phyloP scores from a whole-genome alignment of 2,113 vertebrate species.

The Callipepla californica region DNA sequence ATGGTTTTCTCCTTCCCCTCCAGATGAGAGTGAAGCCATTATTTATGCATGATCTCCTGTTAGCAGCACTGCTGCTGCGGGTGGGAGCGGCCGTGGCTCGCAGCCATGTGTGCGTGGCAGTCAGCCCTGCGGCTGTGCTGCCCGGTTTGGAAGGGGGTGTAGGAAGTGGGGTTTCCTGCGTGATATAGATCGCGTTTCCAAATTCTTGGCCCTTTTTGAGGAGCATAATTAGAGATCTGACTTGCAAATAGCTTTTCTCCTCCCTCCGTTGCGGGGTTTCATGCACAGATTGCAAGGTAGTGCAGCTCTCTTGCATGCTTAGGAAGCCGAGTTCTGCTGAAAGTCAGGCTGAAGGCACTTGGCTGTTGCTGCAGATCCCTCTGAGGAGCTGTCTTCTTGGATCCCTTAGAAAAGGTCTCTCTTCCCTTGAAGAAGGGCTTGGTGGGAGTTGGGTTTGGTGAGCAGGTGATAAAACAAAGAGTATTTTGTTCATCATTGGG shows the following conservation, averaged over 20 bases:
- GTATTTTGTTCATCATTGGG: not conserved
- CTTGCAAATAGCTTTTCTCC: not conserved
- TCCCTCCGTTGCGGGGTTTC: not conserved
- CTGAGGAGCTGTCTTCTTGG: not conserved
- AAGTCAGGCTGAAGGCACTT: not conserved
- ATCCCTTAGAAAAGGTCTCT: not conserved
- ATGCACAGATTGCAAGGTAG: not conserved
- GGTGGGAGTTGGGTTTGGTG: not conserved
- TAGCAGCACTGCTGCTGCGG: constrained; percentile 46
- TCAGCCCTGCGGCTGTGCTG: not conserved
- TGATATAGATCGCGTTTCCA: not conserved
- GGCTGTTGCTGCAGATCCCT: not conserved
- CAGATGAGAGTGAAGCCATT: not conserved
- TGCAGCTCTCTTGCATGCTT: not conserved
- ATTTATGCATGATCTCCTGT: constrained; percentile 64
- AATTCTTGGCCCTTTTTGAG: not conserved
- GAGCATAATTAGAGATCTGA: not conserved
- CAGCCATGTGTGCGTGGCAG: constrained; percentile 19
- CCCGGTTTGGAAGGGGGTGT: not conserved
- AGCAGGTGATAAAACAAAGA: not conserved
- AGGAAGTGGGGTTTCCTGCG: not conserved
- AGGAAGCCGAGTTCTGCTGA: not conserved
- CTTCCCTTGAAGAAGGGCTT: not conserved
- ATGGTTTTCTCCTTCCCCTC: constrained; percentile 21
- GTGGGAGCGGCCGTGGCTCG: constrained; percentile 52